Conservation (phyloP, 2,888 invertebrate genomes). For the Drosophila acutilabella region DNA sequence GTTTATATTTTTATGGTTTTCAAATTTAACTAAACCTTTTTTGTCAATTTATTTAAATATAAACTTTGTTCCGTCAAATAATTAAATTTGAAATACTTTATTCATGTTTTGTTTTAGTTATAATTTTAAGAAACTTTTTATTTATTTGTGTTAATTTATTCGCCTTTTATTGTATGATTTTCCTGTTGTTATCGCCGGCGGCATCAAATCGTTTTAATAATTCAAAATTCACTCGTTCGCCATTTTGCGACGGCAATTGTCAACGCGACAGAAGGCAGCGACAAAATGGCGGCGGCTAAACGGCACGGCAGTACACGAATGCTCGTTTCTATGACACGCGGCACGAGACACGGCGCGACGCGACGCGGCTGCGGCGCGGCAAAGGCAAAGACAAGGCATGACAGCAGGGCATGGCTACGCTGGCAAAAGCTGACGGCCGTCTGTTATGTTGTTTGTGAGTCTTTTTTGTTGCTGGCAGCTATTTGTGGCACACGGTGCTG, state of each 20-base stretch:
- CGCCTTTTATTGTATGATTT: neutral
- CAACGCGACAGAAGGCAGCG: conserved; percentile 52
- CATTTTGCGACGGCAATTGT: conserved; percentile 73
- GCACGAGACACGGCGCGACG: conserved; percentile 41
- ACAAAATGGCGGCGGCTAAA: conserved; percentile 77
- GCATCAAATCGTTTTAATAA: conserved; percentile 6
- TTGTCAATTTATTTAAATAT: neutral
- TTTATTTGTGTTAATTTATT: neutral
- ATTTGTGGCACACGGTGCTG: conserved; percentile 62
- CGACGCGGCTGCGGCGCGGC: conserved; percentile 24
- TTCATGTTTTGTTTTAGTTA: neutral
- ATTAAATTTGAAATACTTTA: neutral
- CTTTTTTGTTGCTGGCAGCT: conserved; percentile 35
- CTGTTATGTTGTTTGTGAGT: conserved; percentile 57
- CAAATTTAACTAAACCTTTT: neutral
- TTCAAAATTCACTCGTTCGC: conserved; percentile 45
- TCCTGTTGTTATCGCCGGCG: neutral
- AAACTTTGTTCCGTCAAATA: too few species aligned
- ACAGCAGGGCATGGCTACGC: conserved; percentile 63
- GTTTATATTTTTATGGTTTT: neutral
- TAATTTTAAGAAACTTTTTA: neutral
- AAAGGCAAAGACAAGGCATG: conserved; percentile 48
- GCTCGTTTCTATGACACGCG: conserved; percentile 10
- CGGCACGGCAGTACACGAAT: conserved; percentile 1
- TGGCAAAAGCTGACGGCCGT: conserved; percentile 60